These are phyloP conservation scores for Benitochromis conjunctus DNA, from an alignment of 2,113 vertebrate genomes.

Conservation along the genomic window DNA sequence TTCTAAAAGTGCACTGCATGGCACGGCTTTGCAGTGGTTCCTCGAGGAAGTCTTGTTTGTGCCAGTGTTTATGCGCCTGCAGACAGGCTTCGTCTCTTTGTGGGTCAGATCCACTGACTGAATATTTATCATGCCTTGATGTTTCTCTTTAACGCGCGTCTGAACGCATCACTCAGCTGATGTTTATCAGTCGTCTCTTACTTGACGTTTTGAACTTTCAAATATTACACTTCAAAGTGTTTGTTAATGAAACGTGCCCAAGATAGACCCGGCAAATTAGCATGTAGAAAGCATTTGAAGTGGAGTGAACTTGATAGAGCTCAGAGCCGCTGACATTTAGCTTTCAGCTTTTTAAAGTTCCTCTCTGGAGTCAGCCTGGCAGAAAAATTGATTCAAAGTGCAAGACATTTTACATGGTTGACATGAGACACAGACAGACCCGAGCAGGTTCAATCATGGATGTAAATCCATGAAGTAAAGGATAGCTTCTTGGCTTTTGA, in stretches of 20 bases:
- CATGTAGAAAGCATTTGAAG: neutral
- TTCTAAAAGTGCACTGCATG: neutral
- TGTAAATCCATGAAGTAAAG: slow-evolving; percentile 2
- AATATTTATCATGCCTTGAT: slow-evolving; percentile 17
- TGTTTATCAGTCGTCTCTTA: neutral
- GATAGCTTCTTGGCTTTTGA: neutral
- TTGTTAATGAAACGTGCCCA: neutral
- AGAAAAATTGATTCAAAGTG: slow-evolving; percentile 48
- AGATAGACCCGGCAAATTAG: neutral
- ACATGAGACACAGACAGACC: neutral
- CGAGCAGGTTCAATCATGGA: slow-evolving; percentile 19
- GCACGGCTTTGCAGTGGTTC: neutral
- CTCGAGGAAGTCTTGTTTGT: slow-evolving; percentile 12
- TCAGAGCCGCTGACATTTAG: slow-evolving; percentile 59
- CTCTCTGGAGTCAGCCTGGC: slow-evolving; percentile 20
- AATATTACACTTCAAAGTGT: neutral
- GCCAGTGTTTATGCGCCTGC: neutral
- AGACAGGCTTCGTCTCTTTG: neutral
- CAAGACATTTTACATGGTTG: slow-evolving; percentile 40
- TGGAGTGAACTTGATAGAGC: slow-evolving; percentile 4
- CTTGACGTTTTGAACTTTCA: neutral
- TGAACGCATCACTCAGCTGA: neutral
- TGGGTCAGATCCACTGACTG: neutral
- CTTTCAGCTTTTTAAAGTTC: slow-evolving; percentile 27
- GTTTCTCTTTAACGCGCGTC: neutral